Evolutionary conservation across 2,797 vertebrate species (phyloP).

Genomic region (Zalophus californianus): DNA sequence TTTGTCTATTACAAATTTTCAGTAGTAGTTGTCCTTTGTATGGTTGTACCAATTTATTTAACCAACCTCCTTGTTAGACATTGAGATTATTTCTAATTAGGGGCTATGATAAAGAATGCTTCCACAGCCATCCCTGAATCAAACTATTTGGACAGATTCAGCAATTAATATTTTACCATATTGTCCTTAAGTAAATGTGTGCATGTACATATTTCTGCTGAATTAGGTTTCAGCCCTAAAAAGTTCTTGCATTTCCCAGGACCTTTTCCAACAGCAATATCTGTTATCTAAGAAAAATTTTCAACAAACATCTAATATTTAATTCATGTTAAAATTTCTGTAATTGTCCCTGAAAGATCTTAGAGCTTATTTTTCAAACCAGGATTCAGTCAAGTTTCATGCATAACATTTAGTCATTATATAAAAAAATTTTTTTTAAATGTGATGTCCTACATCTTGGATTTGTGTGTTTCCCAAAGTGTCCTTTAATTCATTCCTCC

Average conservation of each 20-base stretch:
- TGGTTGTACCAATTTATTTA: not conserved
- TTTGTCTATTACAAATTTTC: not conserved
- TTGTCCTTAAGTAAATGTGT: not conserved
- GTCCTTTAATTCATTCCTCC: not conserved
- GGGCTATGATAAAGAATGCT: not conserved
- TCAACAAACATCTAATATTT: not conserved
- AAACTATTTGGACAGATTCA: not conserved
- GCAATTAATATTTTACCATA: not conserved
- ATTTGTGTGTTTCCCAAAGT: not conserved
- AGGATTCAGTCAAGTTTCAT: not conserved
- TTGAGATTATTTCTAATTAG: not conserved
- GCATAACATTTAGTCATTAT: not conserved
- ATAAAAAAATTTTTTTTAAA: not conserved
- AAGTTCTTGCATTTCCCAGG: not conserved
- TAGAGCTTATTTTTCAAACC: not conserved
- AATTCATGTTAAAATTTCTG: not conserved
- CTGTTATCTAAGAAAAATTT: not conserved
- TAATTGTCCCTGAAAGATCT: not conserved
- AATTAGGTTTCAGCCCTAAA: not conserved
- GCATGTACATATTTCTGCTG: not conserved
- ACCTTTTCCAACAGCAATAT: not conserved
- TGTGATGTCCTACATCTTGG: not conserved
- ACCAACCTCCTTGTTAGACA: not conserved
- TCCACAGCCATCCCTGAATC: not conserved
- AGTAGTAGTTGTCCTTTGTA: not conserved